Evolutionary conservation across 2,888 invertebrate genomes (phyloP), one percentile per base, ranked within the genome.

Genomic region (Torymus auratus): DNA sequence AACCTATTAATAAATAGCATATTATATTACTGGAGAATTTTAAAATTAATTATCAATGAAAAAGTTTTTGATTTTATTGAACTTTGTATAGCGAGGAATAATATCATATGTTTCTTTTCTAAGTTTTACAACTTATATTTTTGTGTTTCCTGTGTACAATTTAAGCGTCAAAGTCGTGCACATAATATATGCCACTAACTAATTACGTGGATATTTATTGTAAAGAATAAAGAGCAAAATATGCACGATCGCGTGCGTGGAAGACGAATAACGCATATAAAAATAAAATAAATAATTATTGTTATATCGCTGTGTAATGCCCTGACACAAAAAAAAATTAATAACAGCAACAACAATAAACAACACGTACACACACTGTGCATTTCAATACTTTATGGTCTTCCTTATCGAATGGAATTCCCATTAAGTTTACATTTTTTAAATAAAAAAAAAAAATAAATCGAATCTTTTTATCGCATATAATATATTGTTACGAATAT

Each of bases 321-420:
- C 74, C 56, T 15, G 20, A 78, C 71, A 70, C 75, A 81, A 76
- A 72, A 72, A 74, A 80, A 77, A 55, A 28, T 28, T 28, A 28
- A 28, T 28, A 28, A 28, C 28, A 28, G 28, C 65, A 76, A 81
- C 58, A 72, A 61, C 71, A 61, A 80, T 52, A 58, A 58, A 23
- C 68, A 53, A 70, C 28, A 69, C 41, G 64, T 79, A 83, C 75
- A 84, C 81, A 83, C 81, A 83, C 72, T 82, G 82, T 82, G 81
- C 81, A 83, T 84, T 82, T 82, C 77, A 79, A 86, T 86, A 85
- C 85, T 87, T 88, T 87, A 85, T 80, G 84, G 88, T 88, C 88
- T 88, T 88, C 88, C 89, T 86, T 80, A 65, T 81, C 56, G 69
- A 82, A 79, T 80, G 67, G 71, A 75, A 79, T 79, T 72, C 75